These are phyloP conservation scores for Carassius gibelio DNA, from an alignment of 2,113 vertebrate species.

Conservation along the genomic window DNA sequence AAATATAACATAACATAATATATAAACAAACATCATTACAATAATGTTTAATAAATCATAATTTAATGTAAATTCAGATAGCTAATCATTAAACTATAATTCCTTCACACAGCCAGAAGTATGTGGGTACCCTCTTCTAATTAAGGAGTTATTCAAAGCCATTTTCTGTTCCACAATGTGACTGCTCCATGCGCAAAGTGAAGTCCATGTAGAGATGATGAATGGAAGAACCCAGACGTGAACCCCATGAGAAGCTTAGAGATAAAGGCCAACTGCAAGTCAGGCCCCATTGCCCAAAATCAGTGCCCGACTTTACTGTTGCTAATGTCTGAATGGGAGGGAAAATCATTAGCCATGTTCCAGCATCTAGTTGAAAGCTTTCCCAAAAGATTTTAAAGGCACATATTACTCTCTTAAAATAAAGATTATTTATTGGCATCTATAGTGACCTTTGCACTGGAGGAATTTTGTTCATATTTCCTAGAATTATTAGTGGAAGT, in stretches of 20 bases:
- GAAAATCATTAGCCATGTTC: neutral
- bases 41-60: no score
- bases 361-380: neutral
- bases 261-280: neutral
- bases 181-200: neutral
- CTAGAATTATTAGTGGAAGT: no score
- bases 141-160: no score
- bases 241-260: neutral
- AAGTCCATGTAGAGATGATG: neutral
- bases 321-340: neutral
- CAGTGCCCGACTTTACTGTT: neutral
- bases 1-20: no score
- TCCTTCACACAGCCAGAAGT: no score
- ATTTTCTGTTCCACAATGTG: neutral
- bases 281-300: neutral
- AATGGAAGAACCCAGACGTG: neutral
- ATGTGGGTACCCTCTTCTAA: no score
- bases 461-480: no score
- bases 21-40: no score
- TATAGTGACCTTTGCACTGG: no score
- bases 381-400: neutral
- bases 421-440: no score
- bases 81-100: neutral
- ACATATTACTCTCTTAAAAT: neutral
- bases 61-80: neutral